Conservation (phyloP, 2,113 vertebrate genomes). For the Capricornis sumatraensis region DNA sequence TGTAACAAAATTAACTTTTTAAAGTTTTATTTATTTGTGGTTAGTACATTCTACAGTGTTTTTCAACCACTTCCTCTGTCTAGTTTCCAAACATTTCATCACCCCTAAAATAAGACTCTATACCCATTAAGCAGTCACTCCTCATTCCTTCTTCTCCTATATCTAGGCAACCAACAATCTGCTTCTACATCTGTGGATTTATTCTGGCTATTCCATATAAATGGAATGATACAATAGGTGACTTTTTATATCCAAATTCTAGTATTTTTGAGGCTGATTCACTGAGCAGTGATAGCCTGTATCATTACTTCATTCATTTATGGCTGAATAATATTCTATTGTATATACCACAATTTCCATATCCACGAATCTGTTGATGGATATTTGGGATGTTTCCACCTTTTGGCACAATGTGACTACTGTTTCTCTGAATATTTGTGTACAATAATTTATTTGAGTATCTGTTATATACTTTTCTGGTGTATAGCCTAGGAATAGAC, state of each 20-base stretch:
- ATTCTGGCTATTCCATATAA: background rate
- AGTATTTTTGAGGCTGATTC: background rate
- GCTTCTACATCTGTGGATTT: background rate
- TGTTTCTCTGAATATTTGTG: background rate
- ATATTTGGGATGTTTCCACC: background rate
- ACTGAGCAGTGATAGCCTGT: background rate
- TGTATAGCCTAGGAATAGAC: background rate
- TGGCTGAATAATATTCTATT: background rate
- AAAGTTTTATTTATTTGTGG: background rate
- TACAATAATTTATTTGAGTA: background rate
- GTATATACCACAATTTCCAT: background rate
- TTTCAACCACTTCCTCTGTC: background rate
- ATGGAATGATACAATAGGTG: background rate
- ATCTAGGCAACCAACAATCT: background rate
- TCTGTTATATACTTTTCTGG: background rate
- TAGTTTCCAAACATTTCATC: background rate
- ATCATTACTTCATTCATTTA: background rate
- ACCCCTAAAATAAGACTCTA: background rate
- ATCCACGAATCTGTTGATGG: background rate
- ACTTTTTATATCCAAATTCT: background rate
- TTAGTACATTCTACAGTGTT: background rate
- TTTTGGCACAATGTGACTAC: background rate
- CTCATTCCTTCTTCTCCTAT: background rate
- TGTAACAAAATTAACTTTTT: background rate
- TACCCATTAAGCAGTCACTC: background rate